Base-by-base conservation (phyloP, 2,888 invertebrate genomes). In the Oxyteleia sp. region DNA sequence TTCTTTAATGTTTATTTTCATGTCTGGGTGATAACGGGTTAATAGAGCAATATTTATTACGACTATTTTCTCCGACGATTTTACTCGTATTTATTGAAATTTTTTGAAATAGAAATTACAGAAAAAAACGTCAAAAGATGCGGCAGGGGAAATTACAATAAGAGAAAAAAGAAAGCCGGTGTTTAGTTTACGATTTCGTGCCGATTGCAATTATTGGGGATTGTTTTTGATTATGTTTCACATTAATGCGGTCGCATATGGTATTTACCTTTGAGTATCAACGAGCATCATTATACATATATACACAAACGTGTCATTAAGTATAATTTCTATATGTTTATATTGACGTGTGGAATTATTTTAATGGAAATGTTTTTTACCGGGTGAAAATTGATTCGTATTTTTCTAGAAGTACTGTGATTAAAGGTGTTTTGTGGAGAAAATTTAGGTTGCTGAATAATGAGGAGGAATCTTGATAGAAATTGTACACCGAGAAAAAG, bases 261-360 rank as follows among this genome's bases (percentile, higher is more conserved):
- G 8, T 10, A 35, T 11, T 15, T 23, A 32, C 35, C 35, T 15
- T 29, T 43, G 53, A 20, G 55, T 69, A 35, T 69, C 55, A 55
- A 57, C 45, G 32, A 29, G 18, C 1, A 35, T 20, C n/a, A 16
- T 53, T 49, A 49, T 49, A 26, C 26, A 13, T 13, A 23, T 26
- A 26, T 49, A 26, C 26, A 18, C n/a, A n/a, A n/a, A n/a, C 35
- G 55, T 29, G 53, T 35, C 38, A 49, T 64, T 64, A 64, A 66
- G n/a, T 49, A 43, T 66, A 49, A 64, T 64, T 64, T 49, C 23
- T 51, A 38, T 64, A 64, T 20, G 29, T 66, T 66, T 53, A 53
- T 29, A 66, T 38, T 15, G n/a, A n/a, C n/a, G 29, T 32, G 41
- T 68, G 43, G n/a, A 53, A 68, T 53, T 53, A 68, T 68, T 53